Base-by-base conservation (phyloP, 2,888 invertebrate species). In the Lasius platythorax region DNA sequence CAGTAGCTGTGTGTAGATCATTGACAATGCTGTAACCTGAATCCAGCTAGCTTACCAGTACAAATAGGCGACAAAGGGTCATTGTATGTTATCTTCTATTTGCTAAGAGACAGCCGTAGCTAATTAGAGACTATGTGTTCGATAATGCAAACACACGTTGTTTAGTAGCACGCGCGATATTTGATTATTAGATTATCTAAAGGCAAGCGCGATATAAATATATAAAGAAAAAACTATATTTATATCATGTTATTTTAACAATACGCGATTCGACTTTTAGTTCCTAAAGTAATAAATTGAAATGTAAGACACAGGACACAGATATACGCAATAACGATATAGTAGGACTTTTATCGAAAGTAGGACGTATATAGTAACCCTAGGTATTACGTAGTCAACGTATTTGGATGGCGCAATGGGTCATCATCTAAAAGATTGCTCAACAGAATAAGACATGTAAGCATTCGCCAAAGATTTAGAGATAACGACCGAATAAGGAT, bases 31-130 rank as follows among this genome's bases (percentile, higher is more conserved):
- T 8, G 15, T 33, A 40, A 53, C 18, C 23, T 28, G 12, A 74
- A 73, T 61, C 43, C 37, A 61, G 37, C 33, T 61, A 46, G 28
- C 37, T 18, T 37, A 79, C 61, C 33, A 61, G 18, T 30, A 74
- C 28, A 74, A 46, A 79, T 73, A 79, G 23, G 9, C 15, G 58
- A 79, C 61, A 79, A 73, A 79, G 46, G 73, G 15, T 61, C 33
- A 72, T 79, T 79, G 58, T 79, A 46, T 56, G 43, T 12, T 74
- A 74, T 74, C 61, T 74, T 37, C 46, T 37, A 28, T 79, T 79
- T 79, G 28, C 75, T 46, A 53, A n/a, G 18, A 79, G 75, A 61
- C 46, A 79, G 33, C 37, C 9, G 1, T 79, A 1, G 37, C 37
- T 46, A 79, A 79, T 79, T 79, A 74, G 28, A 61, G 23, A 37